A percentile compares a stretch with the other conserved stretches of the same genome.
Conservation (phyloP, 2,888 invertebrate genomes). For the Xylophagus ater region DNA sequence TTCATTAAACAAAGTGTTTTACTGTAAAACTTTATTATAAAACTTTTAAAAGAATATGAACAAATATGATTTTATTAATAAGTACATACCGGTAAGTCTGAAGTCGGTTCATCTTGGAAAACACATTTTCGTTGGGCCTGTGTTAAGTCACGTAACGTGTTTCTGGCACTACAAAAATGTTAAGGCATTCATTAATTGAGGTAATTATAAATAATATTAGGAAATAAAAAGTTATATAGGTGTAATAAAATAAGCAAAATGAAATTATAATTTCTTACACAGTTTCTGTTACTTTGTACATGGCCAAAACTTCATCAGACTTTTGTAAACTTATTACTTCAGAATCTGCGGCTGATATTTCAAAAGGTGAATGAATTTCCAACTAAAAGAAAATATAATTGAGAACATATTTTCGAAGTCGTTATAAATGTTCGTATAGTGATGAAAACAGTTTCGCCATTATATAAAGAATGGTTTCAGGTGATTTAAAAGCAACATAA, state of each 20-base stretch:
- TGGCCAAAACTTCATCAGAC: constrained; percentile 32
- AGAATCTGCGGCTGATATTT: constrained; percentile 29
- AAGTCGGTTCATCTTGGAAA: constrained; percentile 42
- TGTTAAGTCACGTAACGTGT: constrained; percentile 33
- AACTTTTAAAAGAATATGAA: background rate
- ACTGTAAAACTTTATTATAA: constrained; percentile 27
- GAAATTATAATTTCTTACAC: constrained; percentile 27
- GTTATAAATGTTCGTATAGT: too few relatives aligned
- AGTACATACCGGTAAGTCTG: constrained; percentile 31
- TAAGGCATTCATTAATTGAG: too few relatives aligned
- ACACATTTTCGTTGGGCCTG: constrained; percentile 43
- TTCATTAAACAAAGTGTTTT: constrained; percentile 32
- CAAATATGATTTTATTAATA: background rate
- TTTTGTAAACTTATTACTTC: constrained; percentile 25
- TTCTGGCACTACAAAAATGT: constrained; percentile 17
- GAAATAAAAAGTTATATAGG: background rate
- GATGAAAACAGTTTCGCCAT: too few relatives aligned
- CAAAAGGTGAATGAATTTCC: constrained; percentile 34
- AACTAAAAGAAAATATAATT: constrained; percentile 21
- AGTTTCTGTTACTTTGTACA: constrained; percentile 33
- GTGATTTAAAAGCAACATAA: too few relatives aligned
- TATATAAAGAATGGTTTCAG: too few relatives aligned
- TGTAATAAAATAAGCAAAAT: background rate
- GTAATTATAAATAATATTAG: constrained; percentile 13
- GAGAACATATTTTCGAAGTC: too few relatives aligned